phyloP scores from a whole-genome alignment of 1,140 invertebrate genomes.

The Megalonaias nervosa region DNA sequence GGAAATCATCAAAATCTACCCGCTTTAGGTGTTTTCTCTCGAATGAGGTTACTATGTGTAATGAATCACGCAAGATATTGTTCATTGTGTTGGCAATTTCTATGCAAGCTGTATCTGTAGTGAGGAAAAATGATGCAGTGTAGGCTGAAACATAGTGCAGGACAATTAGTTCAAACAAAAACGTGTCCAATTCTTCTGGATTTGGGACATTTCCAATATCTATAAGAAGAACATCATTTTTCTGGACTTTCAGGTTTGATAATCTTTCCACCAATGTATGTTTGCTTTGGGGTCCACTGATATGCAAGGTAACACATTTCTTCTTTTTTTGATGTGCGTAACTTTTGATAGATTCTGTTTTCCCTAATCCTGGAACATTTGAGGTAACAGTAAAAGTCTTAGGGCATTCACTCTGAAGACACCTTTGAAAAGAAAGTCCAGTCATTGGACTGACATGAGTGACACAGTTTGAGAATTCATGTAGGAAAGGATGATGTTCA shows the following conservation, averaged over 20 bases:
- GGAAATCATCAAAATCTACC: slow-evolving; percentile 30
- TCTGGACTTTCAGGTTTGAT: slow-evolving; percentile 9
- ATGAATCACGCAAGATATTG: slow-evolving; percentile 32
- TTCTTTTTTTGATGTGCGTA: slow-evolving; percentile 3
- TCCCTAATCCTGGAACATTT: slow-evolving; percentile 37
- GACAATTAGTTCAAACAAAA: slow-evolving; percentile 46
- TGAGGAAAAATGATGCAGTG: slow-evolving; percentile 2
- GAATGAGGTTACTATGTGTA: slow-evolving; percentile 39
- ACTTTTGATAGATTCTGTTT: slow-evolving; percentile 30
- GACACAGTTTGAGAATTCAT: slow-evolving; percentile 4
- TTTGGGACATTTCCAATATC: slow-evolving; percentile 36
- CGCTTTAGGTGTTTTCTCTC: slow-evolving; percentile 27
- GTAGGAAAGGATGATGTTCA: slow-evolving; percentile 30
- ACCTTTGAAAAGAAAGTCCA: too few species aligned
- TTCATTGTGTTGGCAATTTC: slow-evolving; percentile 46
- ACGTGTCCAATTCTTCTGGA: slow-evolving; percentile 33
- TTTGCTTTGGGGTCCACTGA: slow-evolving; percentile 33
- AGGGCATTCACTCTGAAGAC: slow-evolving; percentile 6
- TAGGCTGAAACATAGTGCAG: slow-evolving; percentile 31
- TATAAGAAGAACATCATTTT: slow-evolving; percentile 36
- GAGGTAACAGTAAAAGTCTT: slow-evolving; percentile 35
- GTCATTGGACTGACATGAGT: too few species aligned
- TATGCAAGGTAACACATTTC: slow-evolving; percentile 29
- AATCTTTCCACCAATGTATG: slow-evolving; percentile 24
- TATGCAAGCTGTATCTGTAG: slow-evolving; percentile 25